Percentiles rank a stretch among this genome's conserved stretches.
phyloP scores from a whole-genome alignment of 1,140 invertebrate genomes.

The Anadara kagoshimensis region DNA sequence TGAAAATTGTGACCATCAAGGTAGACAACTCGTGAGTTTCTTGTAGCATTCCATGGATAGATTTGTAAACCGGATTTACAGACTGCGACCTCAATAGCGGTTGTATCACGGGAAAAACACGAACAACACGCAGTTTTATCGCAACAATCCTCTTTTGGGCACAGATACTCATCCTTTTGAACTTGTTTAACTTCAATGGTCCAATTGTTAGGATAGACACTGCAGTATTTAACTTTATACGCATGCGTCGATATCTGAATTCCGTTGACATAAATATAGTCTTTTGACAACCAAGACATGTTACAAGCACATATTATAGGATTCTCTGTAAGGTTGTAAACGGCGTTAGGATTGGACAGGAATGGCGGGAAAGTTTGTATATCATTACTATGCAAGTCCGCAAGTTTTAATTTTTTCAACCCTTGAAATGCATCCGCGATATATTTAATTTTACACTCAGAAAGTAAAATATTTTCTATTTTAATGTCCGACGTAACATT shows the following conservation, averaged over 20 bases:
- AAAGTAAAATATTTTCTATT: too few species aligned
- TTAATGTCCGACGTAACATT: too few species aligned
- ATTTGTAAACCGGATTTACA: constrained; percentile 10
- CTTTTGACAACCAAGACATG: constrained; percentile 35
- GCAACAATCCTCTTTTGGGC: constrained; percentile 17
- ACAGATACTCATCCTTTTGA: constrained; percentile 22
- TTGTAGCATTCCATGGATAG: constrained; percentile 4
- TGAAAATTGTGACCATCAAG: constrained; percentile 29
- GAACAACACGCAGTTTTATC: constrained; percentile 6
- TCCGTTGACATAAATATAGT: neutral
- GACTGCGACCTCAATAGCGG: neutral
- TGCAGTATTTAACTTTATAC: constrained; percentile 28
- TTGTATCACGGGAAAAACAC: neutral
- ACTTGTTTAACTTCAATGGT: constrained; percentile 17
- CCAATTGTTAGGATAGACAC: constrained; percentile 16
- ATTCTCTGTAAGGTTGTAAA: constrained; percentile 23
- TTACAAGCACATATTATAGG: constrained; percentile 27
- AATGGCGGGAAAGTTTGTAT: too few species aligned
- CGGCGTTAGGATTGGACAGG: constrained; percentile 5
- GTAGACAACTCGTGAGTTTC: constrained; percentile 9
- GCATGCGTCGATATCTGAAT: constrained; percentile 18
- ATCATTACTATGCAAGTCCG: too few species aligned
- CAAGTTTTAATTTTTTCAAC: too few species aligned
- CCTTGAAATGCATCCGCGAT: too few species aligned
- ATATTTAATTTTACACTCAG: too few species aligned